Base-by-base conservation (phyloP, 2,888 invertebrate species). In the Candidula unifasciata region DNA sequence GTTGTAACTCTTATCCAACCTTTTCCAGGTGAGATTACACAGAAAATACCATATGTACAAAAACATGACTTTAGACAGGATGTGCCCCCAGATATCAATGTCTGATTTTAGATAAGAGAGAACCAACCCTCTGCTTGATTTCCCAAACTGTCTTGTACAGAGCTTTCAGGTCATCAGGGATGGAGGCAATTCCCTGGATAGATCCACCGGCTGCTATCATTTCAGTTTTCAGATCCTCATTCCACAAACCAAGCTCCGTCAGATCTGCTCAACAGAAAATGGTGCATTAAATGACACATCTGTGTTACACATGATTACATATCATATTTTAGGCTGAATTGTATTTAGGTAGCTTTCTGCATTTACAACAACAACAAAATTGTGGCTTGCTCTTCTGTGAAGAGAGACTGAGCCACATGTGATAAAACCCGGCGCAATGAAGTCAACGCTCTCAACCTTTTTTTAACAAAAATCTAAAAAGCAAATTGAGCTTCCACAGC, bases 131-230 rank as follows among this genome's bases (percentile, higher is more conserved):
- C 87, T 99, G 98, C 1, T 98, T 96, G 88, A 99, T 96, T 94
- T 99, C 99, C 99, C 99, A 99, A 1, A 98, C 98, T 0, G 99
- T 99, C 94, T 98, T 98, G 93, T 99, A 99, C 24, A 99, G 95
- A 0, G 95, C 95, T 92, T 97, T 96, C 74, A 99, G 95, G 86
- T 97, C 95, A 89, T 96, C 95, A 0, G 99, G 98, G 90, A 99
- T 97, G 30, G 94, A 94, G 35, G 96, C 96, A 89, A 99, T 97
- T 87, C 96, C 95, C 94, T 96, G 98, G 89, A 99, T 96, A 0
- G 99, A 99, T 71, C 99, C 99, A 93, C 97, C 96, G 90, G 96
- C 95, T 44, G 97, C 96, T 87, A 99, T 97, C 33, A 99, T 96
- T 90, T 96, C 95, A 94, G 98, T 98, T 94, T 99, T 99, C 97